Evolutionary conservation across 1,140 invertebrate species (phyloP).

Genomic region (Mya arenaria): DNA sequence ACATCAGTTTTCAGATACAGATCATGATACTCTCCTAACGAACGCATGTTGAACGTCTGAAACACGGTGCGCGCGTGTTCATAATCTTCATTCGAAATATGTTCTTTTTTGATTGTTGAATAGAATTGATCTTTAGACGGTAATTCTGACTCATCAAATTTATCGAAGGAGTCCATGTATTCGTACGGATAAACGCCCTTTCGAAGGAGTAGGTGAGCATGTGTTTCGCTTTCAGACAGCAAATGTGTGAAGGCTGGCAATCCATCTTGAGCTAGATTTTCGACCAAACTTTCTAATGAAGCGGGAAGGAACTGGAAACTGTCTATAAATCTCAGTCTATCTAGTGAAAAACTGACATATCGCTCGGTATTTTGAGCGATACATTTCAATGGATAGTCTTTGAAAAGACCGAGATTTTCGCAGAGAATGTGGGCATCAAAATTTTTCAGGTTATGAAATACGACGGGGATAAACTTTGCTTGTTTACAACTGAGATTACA

Average conservation of each 20-base stretch:
- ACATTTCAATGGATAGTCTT: constrained; percentile 70
- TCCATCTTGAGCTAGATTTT: constrained; percentile 41
- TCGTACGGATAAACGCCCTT: constrained; percentile 55
- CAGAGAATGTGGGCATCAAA: constrained; percentile 79
- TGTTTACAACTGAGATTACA: constrained; percentile 48
- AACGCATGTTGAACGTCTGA: constrained; percentile 17
- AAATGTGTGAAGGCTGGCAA: constrained; percentile 31
- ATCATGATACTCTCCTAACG: constrained; percentile 50
- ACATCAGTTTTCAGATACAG: constrained; percentile 58
- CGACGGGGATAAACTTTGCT: constrained; percentile 68
- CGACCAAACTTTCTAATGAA: constrained; percentile 20
- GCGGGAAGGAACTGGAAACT: constrained; percentile 36
- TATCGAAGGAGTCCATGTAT: constrained; percentile 26
- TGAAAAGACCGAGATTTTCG: constrained; percentile 65
- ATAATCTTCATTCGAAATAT: constrained; percentile 49
- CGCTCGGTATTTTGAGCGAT: constrained; percentile 79
- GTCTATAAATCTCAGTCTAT: constrained; percentile 50
- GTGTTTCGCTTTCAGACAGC: background rate
- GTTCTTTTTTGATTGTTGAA: background rate
- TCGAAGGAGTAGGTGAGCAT: constrained; percentile 26
- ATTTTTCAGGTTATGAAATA: constrained; percentile 79
- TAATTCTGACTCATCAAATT: constrained; percentile 34
- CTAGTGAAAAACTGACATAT: constrained; percentile 56
- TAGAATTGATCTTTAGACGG: constrained; percentile 34
- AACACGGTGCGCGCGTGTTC: constrained; percentile 48